These are phyloP conservation scores for Cloeon dipterum DNA, from an alignment of 2,888 invertebrate genomes.

Conservation along the genomic window DNA sequence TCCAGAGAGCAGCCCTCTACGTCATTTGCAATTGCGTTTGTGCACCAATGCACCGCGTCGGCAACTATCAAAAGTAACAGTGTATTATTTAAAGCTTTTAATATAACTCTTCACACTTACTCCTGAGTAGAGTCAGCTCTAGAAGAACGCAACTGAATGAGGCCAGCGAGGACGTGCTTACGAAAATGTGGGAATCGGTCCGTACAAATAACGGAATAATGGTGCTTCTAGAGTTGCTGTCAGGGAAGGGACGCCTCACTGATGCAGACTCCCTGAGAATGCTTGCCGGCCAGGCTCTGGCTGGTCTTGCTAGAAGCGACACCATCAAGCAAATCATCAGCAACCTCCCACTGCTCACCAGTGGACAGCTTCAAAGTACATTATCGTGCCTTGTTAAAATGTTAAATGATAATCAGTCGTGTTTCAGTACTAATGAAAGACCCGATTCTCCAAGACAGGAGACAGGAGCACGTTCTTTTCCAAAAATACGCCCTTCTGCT, in stretches of 20 bases:
- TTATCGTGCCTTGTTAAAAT: conserved; percentile 7
- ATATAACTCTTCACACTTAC: too few relatives aligned
- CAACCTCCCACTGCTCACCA: conserved; percentile 82
- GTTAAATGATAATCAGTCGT: conserved; percentile 6
- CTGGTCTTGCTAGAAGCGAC: conserved; percentile 82
- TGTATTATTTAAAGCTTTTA: background rate
- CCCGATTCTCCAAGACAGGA: conserved; percentile 89
- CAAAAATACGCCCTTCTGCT: conserved; percentile 83
- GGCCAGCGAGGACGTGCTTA: conserved; percentile 64
- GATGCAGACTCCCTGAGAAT: conserved; percentile 91
- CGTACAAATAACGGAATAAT: conserved; percentile 91
- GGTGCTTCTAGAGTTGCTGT: conserved; percentile 71
- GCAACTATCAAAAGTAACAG: conserved; percentile 10
- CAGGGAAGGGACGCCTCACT: conserved; percentile 81
- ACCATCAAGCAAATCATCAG: conserved; percentile 72
- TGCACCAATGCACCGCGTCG: conserved; percentile 62
- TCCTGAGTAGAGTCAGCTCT: too few relatives aligned
- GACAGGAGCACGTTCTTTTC: conserved; percentile 85
- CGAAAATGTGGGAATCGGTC: conserved; percentile 86
- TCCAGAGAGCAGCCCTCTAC: conserved; percentile 73
- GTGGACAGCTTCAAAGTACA: conserved; percentile 70
- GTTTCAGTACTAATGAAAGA: conserved; percentile 70
- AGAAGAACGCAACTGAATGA: conserved; percentile 36
- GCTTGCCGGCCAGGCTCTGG: conserved; percentile 77
- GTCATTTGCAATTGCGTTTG: conserved; percentile 88